Evolutionary conservation across 2,888 invertebrate genomes (phyloP).

Genomic region (Elysia crispata): DNA sequence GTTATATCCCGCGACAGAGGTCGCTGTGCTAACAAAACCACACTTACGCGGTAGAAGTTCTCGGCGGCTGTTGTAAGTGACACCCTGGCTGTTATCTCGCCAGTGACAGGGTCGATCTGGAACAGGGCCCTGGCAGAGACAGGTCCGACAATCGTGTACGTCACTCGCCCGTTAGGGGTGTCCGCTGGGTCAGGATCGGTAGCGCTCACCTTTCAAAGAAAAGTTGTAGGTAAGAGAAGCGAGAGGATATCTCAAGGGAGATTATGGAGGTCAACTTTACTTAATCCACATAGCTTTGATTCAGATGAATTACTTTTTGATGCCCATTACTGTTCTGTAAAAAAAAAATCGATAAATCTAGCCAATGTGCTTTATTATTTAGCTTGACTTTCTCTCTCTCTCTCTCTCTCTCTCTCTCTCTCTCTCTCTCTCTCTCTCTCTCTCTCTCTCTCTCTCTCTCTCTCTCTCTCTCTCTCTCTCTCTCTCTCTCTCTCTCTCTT

Average conservation of each 20-base stretch:
- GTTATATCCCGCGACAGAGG: too few species aligned
- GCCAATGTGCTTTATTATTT: too few species aligned
- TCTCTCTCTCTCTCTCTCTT: too few species aligned
- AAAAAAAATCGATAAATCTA: too few species aligned
- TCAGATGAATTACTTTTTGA: too few species aligned
- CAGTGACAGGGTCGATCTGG: conserved; percentile 88
- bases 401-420: conserved; percentile 3
- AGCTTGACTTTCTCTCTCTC: neutral
- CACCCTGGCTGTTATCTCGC: conserved; percentile 79
- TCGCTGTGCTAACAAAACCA: too few species aligned
- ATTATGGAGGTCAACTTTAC: too few species aligned
- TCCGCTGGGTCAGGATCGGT: conserved; percentile 41
- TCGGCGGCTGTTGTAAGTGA: conserved; percentile 59
- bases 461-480: neutral
- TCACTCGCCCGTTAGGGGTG: conserved; percentile 62
- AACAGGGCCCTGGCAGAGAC: conserved; percentile 83
- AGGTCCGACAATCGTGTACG: conserved; percentile 60
- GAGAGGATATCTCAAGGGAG: too few species aligned
- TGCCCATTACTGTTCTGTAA: neutral
- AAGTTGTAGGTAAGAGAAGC: too few species aligned
- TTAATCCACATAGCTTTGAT: too few species aligned
- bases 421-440: conserved; percentile 3
- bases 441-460: neutral
- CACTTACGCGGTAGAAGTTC: conserved; percentile 59
- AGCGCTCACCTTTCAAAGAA: conserved; percentile 24